Evolutionary conservation across 2,113 vertebrate genomes (phyloP).

Genomic region (Planiliza haematocheilus): DNA sequence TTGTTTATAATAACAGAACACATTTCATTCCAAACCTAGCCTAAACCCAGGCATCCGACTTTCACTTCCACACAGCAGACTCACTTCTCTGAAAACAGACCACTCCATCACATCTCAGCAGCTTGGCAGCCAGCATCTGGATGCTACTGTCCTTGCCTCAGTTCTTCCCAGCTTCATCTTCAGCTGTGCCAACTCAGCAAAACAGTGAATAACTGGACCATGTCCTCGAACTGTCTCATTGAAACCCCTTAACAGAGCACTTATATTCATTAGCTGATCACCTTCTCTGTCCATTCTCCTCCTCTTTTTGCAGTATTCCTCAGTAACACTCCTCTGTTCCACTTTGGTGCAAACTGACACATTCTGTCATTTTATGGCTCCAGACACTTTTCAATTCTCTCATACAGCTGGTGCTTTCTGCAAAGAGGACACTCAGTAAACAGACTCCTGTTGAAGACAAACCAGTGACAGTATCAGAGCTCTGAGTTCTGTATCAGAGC

Average conservation of each 20-base stretch:
- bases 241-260: conserved; percentile 20
- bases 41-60: neutral
- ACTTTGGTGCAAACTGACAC: conserved; percentile 31
- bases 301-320: neutral
- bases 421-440: conserved; percentile 19
- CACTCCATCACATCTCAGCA: conserved; percentile 35
- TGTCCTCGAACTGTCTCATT: conserved; percentile 35
- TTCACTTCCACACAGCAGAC: neutral
- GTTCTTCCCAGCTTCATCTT: conserved; percentile 29
- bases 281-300: neutral
- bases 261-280: conserved; percentile 18
- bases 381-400: conserved; percentile 14
- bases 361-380: conserved; percentile 21
- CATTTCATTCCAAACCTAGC: neutral
- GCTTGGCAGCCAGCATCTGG: conserved; percentile 44
- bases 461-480: conserved; percentile 7
- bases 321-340: neutral
- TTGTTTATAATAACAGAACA: neutral
- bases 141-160: conserved; percentile 23
- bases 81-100: conserved; percentile 1
- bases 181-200: conserved; percentile 52
- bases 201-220: conserved; percentile 26
- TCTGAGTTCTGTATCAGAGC: neutral
- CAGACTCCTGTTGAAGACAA: conserved; percentile 21
- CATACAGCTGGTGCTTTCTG: conserved; percentile 39